Percentiles rank a stretch among this genome's conserved stretches.
phyloP scores from a whole-genome alignment of 2,888 invertebrate genomes.

The Acanthosepion esculentum region DNA sequence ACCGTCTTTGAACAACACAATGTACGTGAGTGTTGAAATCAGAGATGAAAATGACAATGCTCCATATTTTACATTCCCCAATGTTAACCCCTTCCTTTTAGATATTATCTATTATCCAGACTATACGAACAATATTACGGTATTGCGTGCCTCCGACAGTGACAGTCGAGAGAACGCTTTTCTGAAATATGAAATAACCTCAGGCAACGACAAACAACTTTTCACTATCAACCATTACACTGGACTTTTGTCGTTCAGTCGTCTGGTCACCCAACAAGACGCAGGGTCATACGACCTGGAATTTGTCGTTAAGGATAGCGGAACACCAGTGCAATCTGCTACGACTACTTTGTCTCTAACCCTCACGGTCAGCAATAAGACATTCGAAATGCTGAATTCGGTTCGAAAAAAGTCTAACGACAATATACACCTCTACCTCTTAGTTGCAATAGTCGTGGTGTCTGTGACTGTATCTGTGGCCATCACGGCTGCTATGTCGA shows the following conservation, averaged over 20 bases:
- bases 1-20: not conserved
- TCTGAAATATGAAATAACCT: not conserved
- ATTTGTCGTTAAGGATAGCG: not conserved
- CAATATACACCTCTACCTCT: not conserved
- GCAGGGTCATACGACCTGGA: conserved; percentile 11
- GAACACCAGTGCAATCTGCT: not conserved
- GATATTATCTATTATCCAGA: not conserved
- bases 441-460: not conserved
- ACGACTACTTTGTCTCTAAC: not conserved
- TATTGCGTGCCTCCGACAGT: not conserved
- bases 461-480: not conserved
- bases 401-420: not conserved
- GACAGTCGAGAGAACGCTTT: conserved; percentile 33
- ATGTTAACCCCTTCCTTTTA: not conserved
- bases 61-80: not conserved
- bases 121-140: not conserved
- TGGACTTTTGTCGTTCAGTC: not conserved
- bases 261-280: not conserved
- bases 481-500: not conserved
- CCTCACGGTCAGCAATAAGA: not conserved
- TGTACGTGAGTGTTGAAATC: not conserved
- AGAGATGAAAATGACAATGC: conserved; percentile 8
- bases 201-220: not conserved
- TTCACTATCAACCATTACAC: not conserved
- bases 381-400: not conserved